These are phyloP conservation scores for Cepaea hortensis DNA, from an alignment of 2,888 invertebrate genomes.

Conservation along the genomic window DNA sequence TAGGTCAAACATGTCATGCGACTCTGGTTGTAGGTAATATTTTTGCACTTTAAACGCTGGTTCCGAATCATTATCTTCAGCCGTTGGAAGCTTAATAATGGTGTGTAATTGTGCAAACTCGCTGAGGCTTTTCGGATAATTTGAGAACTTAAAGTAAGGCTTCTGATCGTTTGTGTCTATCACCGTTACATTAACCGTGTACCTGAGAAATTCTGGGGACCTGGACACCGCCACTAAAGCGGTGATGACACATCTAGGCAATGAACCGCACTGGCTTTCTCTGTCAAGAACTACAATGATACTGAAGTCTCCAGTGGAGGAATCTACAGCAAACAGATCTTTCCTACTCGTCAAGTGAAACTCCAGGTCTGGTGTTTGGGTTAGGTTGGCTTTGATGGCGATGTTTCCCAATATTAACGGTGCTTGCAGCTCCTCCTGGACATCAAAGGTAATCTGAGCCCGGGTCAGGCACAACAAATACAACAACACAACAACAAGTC, in stretches of 20 bases:
- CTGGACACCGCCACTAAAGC: constrained; percentile 51
- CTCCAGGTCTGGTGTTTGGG: constrained; percentile 2
- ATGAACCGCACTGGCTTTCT: constrained; percentile 50
- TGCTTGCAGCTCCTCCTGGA: constrained; percentile 44
- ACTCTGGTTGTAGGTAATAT: constrained; percentile 47
- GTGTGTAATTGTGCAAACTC: constrained; percentile 46
- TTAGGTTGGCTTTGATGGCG: constrained; percentile 37
- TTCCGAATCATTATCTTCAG: constrained; percentile 51
- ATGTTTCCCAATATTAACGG: constrained; percentile 50
- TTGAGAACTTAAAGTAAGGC: constrained; percentile 47
- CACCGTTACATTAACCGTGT: constrained; percentile 48
- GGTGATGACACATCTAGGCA: constrained; percentile 46
- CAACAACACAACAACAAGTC: constrained; percentile 15
- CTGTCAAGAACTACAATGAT: constrained; percentile 49
- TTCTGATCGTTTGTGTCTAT: constrained; percentile 53
- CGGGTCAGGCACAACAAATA: constrained; percentile 7
- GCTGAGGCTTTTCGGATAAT: constrained; percentile 44
- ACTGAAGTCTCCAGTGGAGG: constrained; percentile 50
- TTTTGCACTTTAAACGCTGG: constrained; percentile 45
- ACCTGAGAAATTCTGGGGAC: constrained; percentile 48
- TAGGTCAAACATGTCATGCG: constrained; percentile 31
- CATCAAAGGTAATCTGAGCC: constrained; percentile 43
- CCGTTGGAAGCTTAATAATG: constrained; percentile 49
- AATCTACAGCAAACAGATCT: constrained; percentile 50
- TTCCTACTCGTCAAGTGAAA: constrained; percentile 36